Evolutionary conservation across 2,113 vertebrate genomes (phyloP).

Genomic region (Pungitius pungitius): DNA sequence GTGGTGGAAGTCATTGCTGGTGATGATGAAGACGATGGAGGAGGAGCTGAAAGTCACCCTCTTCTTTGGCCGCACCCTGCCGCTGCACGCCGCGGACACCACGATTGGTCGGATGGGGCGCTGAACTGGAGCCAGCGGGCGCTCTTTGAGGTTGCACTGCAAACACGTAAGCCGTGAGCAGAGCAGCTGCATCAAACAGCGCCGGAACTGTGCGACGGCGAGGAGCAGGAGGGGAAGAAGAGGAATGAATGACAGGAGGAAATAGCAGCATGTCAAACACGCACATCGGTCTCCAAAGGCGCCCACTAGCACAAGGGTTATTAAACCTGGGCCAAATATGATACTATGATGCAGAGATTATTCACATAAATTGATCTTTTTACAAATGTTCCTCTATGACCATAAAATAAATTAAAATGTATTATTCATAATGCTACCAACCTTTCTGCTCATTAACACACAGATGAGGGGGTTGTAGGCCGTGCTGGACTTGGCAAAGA

Average conservation of each 20-base stretch:
- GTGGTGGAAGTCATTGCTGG: slow-evolving; percentile 83
- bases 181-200: slow-evolving; percentile 86
- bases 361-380: too few relatives aligned
- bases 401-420: too few relatives aligned
- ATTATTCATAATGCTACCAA: slow-evolving; percentile 53
- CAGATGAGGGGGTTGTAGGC: slow-evolving; percentile 93
- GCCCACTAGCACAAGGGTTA: too few relatives aligned
- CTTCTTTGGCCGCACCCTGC: slow-evolving; percentile 86
- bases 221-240: background rate
- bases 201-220: slow-evolving; percentile 83
- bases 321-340: background rate
- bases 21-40: slow-evolving; percentile 92
- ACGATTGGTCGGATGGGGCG: slow-evolving; percentile 86
- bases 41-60: slow-evolving; percentile 93
- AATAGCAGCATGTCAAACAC: slow-evolving; percentile 16
- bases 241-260: slow-evolving; percentile 11
- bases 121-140: slow-evolving; percentile 70
- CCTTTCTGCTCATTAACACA: slow-evolving; percentile 93
- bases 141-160: slow-evolving; percentile 80
- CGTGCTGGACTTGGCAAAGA: slow-evolving; percentile 91
- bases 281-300: slow-evolving; percentile 9
- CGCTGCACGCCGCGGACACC: slow-evolving; percentile 76
- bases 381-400: too few relatives aligned
- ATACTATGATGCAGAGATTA: background rate
- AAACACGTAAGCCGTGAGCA: slow-evolving; percentile 84